A percentile compares a stretch with the other conserved stretches of the same genome.
Evolutionary conservation across 2,797 vertebrate species (phyloP).

Genomic region (Okamejei kenojei): DNA sequence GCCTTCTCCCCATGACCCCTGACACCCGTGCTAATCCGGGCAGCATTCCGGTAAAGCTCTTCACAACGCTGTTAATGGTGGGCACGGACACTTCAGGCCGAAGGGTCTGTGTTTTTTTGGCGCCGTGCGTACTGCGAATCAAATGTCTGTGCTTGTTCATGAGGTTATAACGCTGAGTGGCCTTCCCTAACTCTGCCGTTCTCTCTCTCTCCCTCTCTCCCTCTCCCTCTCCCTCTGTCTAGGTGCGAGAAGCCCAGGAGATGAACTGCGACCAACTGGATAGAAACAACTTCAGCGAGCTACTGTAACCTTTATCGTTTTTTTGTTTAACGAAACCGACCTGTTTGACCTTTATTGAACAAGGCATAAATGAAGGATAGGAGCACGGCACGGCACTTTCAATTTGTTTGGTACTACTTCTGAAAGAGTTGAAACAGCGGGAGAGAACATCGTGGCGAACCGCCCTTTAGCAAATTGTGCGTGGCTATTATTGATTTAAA

Average conservation of each 20-base stretch:
- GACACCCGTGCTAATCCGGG: no score
- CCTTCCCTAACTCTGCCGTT: background rate
- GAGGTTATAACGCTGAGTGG: no score
- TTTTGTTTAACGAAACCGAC: background rate
- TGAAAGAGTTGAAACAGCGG: constrained; percentile 52
- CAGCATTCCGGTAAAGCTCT: no score
- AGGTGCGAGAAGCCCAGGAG: constrained; percentile 97
- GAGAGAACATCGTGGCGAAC: background rate
- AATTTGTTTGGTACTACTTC: constrained; percentile 66
- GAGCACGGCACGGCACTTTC: constrained; percentile 98
- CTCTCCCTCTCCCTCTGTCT: constrained; percentile 39
- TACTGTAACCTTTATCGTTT: background rate
- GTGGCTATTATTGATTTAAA: background rate
- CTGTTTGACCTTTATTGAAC: constrained; percentile 40
- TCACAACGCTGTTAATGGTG: no score
- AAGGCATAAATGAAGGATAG: constrained; percentile 82
- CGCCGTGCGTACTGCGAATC: no score
- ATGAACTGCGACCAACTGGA: constrained; percentile 64
- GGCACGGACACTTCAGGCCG: no score
- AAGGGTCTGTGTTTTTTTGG: no score
- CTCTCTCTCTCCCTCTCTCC: constrained; percentile 41
- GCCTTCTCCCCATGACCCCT: no score
- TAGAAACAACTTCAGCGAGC: background rate
- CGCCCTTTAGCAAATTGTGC: constrained; percentile 11
- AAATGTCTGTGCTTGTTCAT: no score